phyloP scores from a whole-genome alignment of 2,113 vertebrate species.

The Heliornis fulica region DNA sequence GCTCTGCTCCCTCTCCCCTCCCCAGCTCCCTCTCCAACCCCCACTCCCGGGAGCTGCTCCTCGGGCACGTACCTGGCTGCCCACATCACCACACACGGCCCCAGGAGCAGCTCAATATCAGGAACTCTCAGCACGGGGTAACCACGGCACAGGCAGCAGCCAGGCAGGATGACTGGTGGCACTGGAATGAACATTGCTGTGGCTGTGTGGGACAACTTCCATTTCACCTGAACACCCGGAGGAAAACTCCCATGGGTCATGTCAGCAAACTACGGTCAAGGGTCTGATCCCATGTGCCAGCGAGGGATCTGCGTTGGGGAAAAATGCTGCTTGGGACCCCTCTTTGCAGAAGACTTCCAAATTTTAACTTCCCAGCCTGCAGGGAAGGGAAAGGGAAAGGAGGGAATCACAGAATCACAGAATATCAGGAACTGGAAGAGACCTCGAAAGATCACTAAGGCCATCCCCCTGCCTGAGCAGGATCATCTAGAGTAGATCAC shows the following conservation, averaged over 20 bases:
- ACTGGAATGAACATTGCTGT: background rate
- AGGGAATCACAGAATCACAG: no score
- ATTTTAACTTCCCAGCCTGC: background rate
- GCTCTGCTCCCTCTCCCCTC: background rate
- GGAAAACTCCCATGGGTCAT: background rate
- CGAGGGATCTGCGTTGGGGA: no score
- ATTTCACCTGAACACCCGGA: background rate
- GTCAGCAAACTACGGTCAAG: background rate
- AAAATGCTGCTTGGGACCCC: background rate
- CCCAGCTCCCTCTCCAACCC: background rate
- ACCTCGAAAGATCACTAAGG: no score
- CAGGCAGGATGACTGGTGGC: background rate
- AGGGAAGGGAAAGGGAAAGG: background rate
- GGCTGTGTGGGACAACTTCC: background rate
- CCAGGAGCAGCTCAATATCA: background rate
- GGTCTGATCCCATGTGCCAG: no score
- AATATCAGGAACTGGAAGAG: no score
- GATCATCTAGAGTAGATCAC: no score
- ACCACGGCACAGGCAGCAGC: no score
- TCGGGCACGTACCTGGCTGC: accelerated
- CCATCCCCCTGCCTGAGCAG: no score
- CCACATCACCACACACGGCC: accelerated
- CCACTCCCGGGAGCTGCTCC: background rate
- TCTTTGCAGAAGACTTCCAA: background rate
- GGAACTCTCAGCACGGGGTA: accelerated